Conservation (phyloP, 1,140 invertebrate species). For the Ridgeia piscesae region DNA sequence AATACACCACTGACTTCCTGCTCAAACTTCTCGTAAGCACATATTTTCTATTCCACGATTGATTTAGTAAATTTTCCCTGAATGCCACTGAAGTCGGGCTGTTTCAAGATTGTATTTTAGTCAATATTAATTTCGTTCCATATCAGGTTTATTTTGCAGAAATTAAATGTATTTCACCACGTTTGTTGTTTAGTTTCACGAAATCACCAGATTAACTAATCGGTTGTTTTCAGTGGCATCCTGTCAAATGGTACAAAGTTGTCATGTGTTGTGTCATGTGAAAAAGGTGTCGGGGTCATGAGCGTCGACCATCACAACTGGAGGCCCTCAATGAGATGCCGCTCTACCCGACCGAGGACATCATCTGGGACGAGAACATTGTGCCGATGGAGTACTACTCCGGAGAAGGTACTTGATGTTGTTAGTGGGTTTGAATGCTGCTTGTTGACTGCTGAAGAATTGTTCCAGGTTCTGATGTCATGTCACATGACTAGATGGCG, state of each 20-base stretch:
- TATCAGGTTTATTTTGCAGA: too few relatives aligned
- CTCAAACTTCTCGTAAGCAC: slow-evolving; percentile 72
- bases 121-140: too few relatives aligned
- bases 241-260: too few relatives aligned
- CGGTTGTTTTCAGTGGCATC: too few relatives aligned
- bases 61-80: neutral
- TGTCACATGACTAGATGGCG: neutral
- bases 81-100: neutral
- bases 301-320: slow-evolving; percentile 85
- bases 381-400: slow-evolving; percentile 97
- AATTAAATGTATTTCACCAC: too few relatives aligned
- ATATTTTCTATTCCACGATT: neutral
- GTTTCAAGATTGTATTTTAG: too few relatives aligned
- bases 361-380: slow-evolving; percentile 99
- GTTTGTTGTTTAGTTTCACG: too few relatives aligned
- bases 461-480: too few relatives aligned
- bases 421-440: neutral
- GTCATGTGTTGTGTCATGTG: neutral
- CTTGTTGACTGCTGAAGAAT: too few relatives aligned
- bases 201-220: too few relatives aligned
- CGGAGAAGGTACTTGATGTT: slow-evolving; percentile 70
- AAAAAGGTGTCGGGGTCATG: slow-evolving; percentile 68
- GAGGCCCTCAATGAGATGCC: slow-evolving; percentile 96
- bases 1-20: slow-evolving; percentile 74
- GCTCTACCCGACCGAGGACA: slow-evolving; percentile 94